Percentiles rank a stretch among this genome's conserved stretches.
These are phyloP conservation scores for Molothrus aeneus DNA, from an alignment of 2,797 vertebrate species.

Conservation along the genomic window DNA sequence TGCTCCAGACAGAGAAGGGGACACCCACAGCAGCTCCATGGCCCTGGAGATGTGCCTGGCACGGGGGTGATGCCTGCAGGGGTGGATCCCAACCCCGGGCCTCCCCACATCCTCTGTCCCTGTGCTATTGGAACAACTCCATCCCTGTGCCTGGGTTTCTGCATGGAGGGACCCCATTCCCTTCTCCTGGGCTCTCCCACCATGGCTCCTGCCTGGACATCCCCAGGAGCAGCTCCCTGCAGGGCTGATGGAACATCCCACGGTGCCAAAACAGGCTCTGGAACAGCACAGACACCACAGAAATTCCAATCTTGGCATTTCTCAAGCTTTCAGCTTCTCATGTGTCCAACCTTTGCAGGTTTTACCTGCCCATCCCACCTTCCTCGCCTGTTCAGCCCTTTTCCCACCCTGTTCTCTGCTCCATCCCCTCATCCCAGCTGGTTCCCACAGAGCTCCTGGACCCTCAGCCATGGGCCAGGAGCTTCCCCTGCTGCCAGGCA, in stretches of 20 bases:
- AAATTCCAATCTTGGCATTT: background rate
- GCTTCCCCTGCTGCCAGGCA: background rate
- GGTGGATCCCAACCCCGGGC: background rate
- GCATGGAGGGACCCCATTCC: background rate
- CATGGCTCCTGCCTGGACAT: background rate
- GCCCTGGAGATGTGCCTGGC: background rate
- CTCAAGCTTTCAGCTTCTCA: background rate
- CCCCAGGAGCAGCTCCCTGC: background rate
- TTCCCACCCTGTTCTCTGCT: background rate
- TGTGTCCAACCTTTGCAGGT: background rate
- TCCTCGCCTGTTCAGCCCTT: background rate
- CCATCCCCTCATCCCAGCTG: background rate
- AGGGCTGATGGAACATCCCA: background rate
- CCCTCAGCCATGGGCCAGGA: background rate
- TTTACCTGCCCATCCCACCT: background rate
- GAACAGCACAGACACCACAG: accelerated
- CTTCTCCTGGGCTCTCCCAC: background rate
- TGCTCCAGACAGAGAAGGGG: background rate
- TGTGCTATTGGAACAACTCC: background rate
- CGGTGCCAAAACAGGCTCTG: background rate
- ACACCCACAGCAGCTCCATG: background rate
- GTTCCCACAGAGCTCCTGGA: background rate
- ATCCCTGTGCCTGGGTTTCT: background rate
- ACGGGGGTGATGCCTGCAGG: background rate
- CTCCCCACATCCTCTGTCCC: background rate